Evolutionary conservation across 2,888 invertebrate species (phyloP), one percentile per base, ranked within the genome.

Genomic region (Eucera pruinosa): DNA sequence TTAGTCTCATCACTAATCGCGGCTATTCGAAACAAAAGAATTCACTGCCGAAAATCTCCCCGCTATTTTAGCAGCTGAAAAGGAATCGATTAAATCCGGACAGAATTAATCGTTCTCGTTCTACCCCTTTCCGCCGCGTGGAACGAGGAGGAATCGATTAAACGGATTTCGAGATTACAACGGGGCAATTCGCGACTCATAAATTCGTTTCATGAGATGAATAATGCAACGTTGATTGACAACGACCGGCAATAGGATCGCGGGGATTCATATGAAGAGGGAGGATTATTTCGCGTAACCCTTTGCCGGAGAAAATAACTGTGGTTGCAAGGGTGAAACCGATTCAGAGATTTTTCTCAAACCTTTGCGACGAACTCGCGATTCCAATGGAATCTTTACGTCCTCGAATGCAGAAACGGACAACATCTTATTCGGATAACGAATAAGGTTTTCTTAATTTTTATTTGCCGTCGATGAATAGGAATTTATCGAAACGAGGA

Each of bases 201-300:
- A 71, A 79, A 79, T 77, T 79, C 69, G 52, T 13, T 54, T 23
- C 41, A 20, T 58, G 25, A 23, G 52, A 79, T 72, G 70, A 76
- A 80, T 79, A 82, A 74, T 80, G 76, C 45, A 70, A 55, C 64
- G 61, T 73, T 76, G 76, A 83, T 83, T 81, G 74, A 79, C 68
- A 81, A 83, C 48, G 69, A 57, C 36, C 75, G 41, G 70, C 60
- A 47, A 72, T 62, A 77, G 43, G 39, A 30, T 47, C 57, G 52
- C 58, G 27, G 30, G 72, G 65, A 73, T 74, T 41, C 50, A 65
- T 67, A 64, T 50, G n/a, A n/a, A 20, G 25, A 27, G 30, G 45
- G 39, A 18, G 66, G 69, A 72, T 82, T 80, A 80, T 68, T 68
- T 69, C 65, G 43, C 43, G 47, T 9, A 54, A 48, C 50, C 77